phyloP scores from a whole-genome alignment of 2,113 vertebrate genomes.

The Brachyhypopomus gauderio region DNA sequence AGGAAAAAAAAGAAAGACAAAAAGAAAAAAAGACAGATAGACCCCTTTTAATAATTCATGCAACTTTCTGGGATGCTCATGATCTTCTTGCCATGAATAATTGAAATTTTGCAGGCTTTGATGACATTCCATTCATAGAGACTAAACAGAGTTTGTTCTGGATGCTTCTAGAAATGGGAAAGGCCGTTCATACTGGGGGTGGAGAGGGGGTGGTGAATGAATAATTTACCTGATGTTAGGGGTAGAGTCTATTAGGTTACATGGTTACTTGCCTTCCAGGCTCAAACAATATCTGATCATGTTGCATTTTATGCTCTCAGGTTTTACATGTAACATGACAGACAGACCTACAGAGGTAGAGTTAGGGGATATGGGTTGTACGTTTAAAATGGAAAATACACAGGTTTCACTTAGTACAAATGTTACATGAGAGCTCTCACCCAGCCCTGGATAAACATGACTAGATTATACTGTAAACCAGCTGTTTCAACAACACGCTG shows the following conservation, averaged over 20 bases:
- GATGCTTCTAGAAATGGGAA: slow-evolving; percentile 49
- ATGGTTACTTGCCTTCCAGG: slow-evolving; percentile 53
- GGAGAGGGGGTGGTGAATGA: slow-evolving; percentile 59
- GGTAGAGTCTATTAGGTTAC: slow-evolving; percentile 72
- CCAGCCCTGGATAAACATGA: not conserved
- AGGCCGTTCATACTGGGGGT: slow-evolving; percentile 42
- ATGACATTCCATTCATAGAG: slow-evolving; percentile 62
- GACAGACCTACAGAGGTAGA: slow-evolving; percentile 24
- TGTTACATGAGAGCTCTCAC: not conserved
- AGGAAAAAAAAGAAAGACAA: slow-evolving; percentile 26
- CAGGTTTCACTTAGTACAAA: slow-evolving; percentile 19
- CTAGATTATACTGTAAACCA: not conserved
- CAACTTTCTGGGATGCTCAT: slow-evolving; percentile 52
- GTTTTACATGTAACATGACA: slow-evolving; percentile 35
- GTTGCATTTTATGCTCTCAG: slow-evolving; percentile 49
- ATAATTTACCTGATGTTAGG: slow-evolving; percentile 67
- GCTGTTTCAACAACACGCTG: not conserved
- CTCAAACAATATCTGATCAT: slow-evolving; percentile 65
- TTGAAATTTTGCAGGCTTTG: slow-evolving; percentile 58
- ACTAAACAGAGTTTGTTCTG: slow-evolving; percentile 52
- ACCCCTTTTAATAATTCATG: slow-evolving; percentile 65
- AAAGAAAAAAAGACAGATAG: slow-evolving; percentile 55
- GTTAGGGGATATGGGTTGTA: slow-evolving; percentile 38
- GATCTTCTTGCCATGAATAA: slow-evolving; percentile 63
- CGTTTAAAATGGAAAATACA: slow-evolving; percentile 39